Percentiles rank a stretch among this genome's conserved stretches.
Conservation (phyloP, 1,140 invertebrate genomes). For the Diorhabda sublineata region DNA sequence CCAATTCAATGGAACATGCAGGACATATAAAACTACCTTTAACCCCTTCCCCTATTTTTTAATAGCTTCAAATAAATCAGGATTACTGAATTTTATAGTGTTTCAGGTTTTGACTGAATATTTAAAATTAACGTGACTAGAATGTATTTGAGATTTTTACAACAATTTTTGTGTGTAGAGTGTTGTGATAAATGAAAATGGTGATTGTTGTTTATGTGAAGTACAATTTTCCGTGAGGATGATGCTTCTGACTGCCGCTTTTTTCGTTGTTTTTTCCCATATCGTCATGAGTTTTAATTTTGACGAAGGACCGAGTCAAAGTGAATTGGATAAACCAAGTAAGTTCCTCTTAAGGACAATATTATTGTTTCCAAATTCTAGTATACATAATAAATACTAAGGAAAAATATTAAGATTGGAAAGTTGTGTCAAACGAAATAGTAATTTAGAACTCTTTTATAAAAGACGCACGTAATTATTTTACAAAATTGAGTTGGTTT, state of each 20-base stretch:
- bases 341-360: constrained; percentile 7
- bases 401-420: too few relatives aligned
- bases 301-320: constrained; percentile 29
- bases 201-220: constrained; percentile 12
- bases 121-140: constrained; percentile 4
- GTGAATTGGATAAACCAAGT: constrained; percentile 39
- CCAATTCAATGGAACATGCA: background rate
- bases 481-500: too few relatives aligned
- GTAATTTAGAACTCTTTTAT: too few relatives aligned
- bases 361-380: too few relatives aligned
- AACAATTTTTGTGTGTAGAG: background rate
- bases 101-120: background rate
- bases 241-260: constrained; percentile 25
- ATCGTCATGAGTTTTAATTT: constrained; percentile 31
- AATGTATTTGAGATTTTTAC: background rate
- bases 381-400: too few relatives aligned
- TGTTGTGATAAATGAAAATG: constrained; percentile 2
- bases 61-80: background rate
- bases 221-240: constrained; percentile 28
- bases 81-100: background rate
- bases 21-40: background rate
- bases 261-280: constrained; percentile 30
- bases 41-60: background rate
- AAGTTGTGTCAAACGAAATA: too few relatives aligned
- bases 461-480: too few relatives aligned